These are phyloP conservation scores for Acrobasis suavella DNA, from an alignment of 2,888 invertebrate genomes.

Conservation along the genomic window DNA sequence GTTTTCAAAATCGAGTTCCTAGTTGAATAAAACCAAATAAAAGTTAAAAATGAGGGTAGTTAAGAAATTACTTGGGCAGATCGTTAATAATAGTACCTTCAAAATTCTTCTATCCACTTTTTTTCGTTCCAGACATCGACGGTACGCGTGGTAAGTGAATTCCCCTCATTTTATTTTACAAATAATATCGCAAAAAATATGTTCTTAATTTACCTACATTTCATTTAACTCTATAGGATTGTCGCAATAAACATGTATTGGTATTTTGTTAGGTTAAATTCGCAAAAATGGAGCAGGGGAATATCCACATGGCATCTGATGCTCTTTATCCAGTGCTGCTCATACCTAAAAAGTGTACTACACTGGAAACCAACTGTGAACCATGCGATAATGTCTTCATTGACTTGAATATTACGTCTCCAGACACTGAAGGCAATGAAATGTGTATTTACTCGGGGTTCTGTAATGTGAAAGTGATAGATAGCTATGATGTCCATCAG, in stretches of 20 bases:
- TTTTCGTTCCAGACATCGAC: slow-evolving; percentile 41
- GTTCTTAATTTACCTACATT: slow-evolving; percentile 54
- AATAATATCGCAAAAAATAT: slow-evolving; percentile 37
- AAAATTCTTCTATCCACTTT: slow-evolving; percentile 39
- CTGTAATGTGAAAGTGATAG: slow-evolving; percentile 64
- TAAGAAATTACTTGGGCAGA: background rate
- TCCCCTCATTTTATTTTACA: slow-evolving; percentile 40
- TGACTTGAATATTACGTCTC: slow-evolving; percentile 57
- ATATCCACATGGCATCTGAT: slow-evolving; percentile 38
- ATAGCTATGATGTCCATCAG: slow-evolving; percentile 44
- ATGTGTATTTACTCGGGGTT: slow-evolving; percentile 60
- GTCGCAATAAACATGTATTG: slow-evolving; percentile 36
- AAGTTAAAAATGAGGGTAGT: slow-evolving; percentile 44
- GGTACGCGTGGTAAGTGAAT: slow-evolving; percentile 62
- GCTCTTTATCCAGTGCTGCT: slow-evolving; percentile 58
- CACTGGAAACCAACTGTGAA: slow-evolving; percentile 56
- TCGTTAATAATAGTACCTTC: slow-evolving; percentile 44
- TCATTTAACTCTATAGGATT: slow-evolving; percentile 30
- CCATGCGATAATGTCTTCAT: slow-evolving; percentile 61
- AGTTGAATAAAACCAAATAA: background rate
- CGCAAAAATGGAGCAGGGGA: slow-evolving; percentile 53
- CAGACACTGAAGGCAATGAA: slow-evolving; percentile 59
- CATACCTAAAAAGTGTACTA: slow-evolving; percentile 63
- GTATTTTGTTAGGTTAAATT: slow-evolving; percentile 40
- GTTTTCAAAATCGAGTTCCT: background rate